Evolutionary conservation across 2,797 vertebrate genomes (phyloP).

Genomic region (Parauchenoglanis punctatus): DNA sequence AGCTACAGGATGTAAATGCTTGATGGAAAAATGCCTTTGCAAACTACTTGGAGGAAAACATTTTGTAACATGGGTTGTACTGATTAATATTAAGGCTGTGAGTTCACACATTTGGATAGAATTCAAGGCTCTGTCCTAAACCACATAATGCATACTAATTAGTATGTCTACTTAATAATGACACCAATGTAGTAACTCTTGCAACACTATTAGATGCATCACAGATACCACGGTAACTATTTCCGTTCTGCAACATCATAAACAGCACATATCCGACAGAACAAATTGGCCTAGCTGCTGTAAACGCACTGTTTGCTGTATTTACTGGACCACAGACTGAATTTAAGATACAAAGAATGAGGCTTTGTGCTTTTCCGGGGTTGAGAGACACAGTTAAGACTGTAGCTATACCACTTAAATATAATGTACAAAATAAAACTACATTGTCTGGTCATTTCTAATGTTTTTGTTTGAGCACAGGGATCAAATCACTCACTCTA

Average conservation of each 20-base stretch:
- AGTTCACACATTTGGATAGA: not conserved
- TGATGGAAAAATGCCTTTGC: not conserved
- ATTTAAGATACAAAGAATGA: not conserved
- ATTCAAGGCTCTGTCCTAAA: not conserved
- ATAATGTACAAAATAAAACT: not conserved
- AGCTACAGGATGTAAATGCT: not conserved
- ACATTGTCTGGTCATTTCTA: not conserved
- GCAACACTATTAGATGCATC: not conserved
- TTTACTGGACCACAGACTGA: not conserved
- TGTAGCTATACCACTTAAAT: not conserved
- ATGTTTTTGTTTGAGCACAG: not conserved
- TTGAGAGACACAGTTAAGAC: not conserved
- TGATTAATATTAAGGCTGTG: not conserved
- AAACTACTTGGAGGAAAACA: not conserved
- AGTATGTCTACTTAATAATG: not conserved
- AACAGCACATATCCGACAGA: not conserved
- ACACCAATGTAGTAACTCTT: not conserved
- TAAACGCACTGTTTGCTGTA: not conserved
- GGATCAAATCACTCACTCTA: not conserved
- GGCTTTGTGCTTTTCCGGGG: not conserved
- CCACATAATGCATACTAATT: not conserved
- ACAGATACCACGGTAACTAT: not conserved
- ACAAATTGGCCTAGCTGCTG: too few relatives aligned
- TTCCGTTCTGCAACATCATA: not conserved
- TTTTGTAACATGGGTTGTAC: not conserved